Evolutionary conservation across 2,797 vertebrate species (phyloP), one percentile per base, ranked within the genome.

Genomic region (Onychomys arenicola): DNA sequence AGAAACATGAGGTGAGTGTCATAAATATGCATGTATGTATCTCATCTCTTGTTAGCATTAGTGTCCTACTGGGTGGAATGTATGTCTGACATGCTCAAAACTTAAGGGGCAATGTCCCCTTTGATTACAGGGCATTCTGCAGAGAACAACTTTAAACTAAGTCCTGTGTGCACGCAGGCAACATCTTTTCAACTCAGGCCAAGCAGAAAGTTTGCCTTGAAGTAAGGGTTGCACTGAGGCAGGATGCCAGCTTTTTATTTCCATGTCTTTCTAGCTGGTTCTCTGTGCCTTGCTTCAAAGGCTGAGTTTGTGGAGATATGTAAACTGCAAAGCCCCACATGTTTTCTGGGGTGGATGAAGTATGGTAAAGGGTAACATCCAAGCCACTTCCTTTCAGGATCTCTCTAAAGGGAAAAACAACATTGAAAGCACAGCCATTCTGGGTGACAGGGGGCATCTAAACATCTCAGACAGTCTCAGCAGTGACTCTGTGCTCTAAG

Each of bases 31-130:
- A 71, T 96, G 93, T 78, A n/a, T n/a, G 27, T 14, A 1, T 83
- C 93, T 90, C 59, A 75, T 71, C 61, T 81, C 25, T 77, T 85
- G 78, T 85, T 73, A 46, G 89, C 87, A 69, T 37, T 27, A 82
- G 10, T 76, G 77, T 75, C 92, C 91, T 94, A 32, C 86, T 40
- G 46, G 92, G 77, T 40, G 65, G 91, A 59, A n/a, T 19, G 14
- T 65, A 25, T 81, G 95, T 97, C 94, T 96, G 93, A 84, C 83
- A 81, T 91, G 97, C 89, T 71, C 95, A 90, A 93, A 97, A 96
- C 90, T 67, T 92, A 96, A 97, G 87, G 85, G 73, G 59, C 69
- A 25, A 59, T 17, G 84, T 94, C 96, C 63, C 71, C 89, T 96
- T 96, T 78, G 96, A 96, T 97, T 94, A 94, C 69, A 89, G 95